These are phyloP conservation scores for Drepana falcataria DNA, from an alignment of 2,888 invertebrate species.

Conservation along the genomic window DNA sequence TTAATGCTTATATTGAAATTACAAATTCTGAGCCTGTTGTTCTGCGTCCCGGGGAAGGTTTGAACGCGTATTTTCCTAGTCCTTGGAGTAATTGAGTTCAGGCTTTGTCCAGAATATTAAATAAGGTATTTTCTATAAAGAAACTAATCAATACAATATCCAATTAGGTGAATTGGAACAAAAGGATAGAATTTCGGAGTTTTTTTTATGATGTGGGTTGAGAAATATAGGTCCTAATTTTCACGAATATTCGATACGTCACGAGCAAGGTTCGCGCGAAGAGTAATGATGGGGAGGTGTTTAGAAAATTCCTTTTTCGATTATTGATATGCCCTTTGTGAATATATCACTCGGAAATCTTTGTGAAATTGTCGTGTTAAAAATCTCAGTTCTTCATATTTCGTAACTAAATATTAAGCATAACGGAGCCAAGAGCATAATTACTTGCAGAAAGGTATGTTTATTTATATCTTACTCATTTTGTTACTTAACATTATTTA, in stretches of 20 bases:
- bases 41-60: conserved; percentile 26
- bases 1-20: conserved; percentile 34
- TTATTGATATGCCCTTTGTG: background rate
- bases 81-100: conserved; percentile 25
- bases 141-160: conserved; percentile 15
- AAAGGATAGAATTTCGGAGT: conserved; percentile 1
- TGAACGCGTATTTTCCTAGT: conserved; percentile 40
- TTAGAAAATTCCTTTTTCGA: background rate
- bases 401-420: too few species aligned
- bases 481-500: too few species aligned
- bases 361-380: too few species aligned
- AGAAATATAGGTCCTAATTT: conserved; percentile 29
- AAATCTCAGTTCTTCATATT: too few species aligned
- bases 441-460: too few species aligned
- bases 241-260: conserved; percentile 8
- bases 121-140: conserved; percentile 15
- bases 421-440: too few species aligned
- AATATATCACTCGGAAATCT: background rate
- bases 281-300: background rate
- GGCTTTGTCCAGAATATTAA: conserved; percentile 19
- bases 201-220: conserved; percentile 6
- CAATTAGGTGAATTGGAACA: conserved; percentile 15
- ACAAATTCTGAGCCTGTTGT: conserved; percentile 45
- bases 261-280: conserved; percentile 3
- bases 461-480: too few species aligned